phyloP scores from a whole-genome alignment of 2,113 vertebrate genomes.

The Mandrillus leucophaeus region DNA sequence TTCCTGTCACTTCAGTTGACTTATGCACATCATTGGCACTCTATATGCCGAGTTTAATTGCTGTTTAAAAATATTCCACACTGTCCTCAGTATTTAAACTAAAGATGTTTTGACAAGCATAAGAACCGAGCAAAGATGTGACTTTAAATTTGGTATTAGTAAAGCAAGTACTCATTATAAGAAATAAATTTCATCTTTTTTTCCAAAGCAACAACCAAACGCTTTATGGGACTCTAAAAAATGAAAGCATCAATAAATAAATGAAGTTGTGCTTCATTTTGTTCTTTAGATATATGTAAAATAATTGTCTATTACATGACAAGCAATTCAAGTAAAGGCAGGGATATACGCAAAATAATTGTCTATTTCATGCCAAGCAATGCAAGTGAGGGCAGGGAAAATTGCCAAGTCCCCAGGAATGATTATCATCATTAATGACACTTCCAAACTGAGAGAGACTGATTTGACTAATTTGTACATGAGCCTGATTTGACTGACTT shows the following conservation, averaged over 20 bases:
- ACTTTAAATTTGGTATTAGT: neutral
- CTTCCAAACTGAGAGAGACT: neutral
- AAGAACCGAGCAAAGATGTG: neutral
- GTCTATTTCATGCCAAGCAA: neutral
- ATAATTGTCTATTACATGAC: neutral
- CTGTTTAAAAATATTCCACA: constrained; percentile 20
- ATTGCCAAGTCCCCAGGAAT: neutral
- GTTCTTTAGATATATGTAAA: neutral
- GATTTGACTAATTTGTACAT: neutral
- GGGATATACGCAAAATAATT: neutral
- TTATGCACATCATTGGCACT: neutral
- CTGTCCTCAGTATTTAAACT: neutral
- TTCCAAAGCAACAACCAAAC: constrained; percentile 8
- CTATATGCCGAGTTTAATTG: neutral
- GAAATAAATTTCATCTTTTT: neutral
- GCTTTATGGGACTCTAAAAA: neutral
- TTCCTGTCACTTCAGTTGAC: neutral
- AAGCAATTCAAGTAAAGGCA: neutral
- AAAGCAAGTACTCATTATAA: neutral
- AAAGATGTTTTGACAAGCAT: neutral
- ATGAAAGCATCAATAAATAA: neutral
- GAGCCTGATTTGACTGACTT: neutral
- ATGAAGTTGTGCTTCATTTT: neutral
- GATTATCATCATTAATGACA: neutral
- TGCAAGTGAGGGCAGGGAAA: neutral